Percentiles rank a stretch among this genome's conserved stretches.
These are phyloP conservation scores for Schrankia costaestrigalis DNA, from an alignment of 2,888 invertebrate genomes.

Conservation along the genomic window DNA sequence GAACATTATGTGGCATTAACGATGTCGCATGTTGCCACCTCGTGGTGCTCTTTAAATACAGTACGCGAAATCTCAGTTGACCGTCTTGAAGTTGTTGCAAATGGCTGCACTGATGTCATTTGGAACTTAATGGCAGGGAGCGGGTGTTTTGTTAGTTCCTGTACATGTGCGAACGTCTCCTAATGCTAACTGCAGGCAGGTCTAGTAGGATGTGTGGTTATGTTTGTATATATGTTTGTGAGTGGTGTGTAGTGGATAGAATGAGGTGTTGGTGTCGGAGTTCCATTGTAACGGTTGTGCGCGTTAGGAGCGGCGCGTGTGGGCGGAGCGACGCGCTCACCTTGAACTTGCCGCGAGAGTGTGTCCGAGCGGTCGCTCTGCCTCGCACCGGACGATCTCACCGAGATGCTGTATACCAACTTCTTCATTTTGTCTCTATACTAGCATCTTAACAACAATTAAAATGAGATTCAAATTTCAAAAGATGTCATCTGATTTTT, in stretches of 20 bases:
- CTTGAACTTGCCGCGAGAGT: constrained; percentile 78
- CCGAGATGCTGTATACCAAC: constrained; percentile 36
- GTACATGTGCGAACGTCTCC: neutral
- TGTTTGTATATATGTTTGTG: constrained; percentile 46
- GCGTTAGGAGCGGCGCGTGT: constrained; percentile 64
- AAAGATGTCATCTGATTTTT: no score
- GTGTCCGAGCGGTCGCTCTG: constrained; percentile 37
- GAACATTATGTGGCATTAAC: no score
- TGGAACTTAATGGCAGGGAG: no score
- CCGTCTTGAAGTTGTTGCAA: no score
- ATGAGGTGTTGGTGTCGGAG: constrained; percentile 56
- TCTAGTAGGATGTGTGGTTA: constrained; percentile 7
- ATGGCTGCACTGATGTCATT: no score
- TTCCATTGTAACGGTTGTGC: constrained; percentile 71
- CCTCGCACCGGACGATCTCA: constrained; percentile 13
- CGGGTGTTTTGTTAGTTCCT: neutral
- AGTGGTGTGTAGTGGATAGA: constrained; percentile 47
- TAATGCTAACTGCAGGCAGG: neutral
- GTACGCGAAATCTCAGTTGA: no score
- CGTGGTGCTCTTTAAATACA: no score
- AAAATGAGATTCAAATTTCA: no score
- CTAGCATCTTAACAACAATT: no score
- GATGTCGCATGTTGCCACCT: no score
- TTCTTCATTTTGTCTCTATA: neutral
- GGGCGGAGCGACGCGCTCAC: constrained; percentile 78